Evolutionary conservation across 1,140 invertebrate genomes (phyloP).

Genomic region (Diorhabda elongata): DNA sequence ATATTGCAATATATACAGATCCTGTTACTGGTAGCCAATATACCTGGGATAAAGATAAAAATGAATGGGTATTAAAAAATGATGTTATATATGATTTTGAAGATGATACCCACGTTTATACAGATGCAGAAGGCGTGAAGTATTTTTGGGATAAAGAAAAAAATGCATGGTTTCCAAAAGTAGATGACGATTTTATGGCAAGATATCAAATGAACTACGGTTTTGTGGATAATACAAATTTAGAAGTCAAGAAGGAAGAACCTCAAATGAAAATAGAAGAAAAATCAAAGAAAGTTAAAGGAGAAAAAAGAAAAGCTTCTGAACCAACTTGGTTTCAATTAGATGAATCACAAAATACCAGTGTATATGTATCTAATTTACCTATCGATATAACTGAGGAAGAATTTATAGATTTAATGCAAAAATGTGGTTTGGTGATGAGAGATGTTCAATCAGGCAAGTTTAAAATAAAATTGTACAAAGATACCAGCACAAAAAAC

Average conservation of each 20-base stretch:
- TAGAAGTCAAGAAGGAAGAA: constrained; percentile 26
- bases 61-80: constrained; percentile 53
- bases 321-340: constrained; percentile 87
- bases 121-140: constrained; percentile 82
- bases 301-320: constrained; percentile 48
- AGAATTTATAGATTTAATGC: constrained; percentile 86
- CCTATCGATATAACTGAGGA: constrained; percentile 86
- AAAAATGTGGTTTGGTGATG: constrained; percentile 94
- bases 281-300: constrained; percentile 24
- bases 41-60: constrained; percentile 59
- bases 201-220: constrained; percentile 95
- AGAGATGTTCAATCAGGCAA: constrained; percentile 77
- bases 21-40: constrained; percentile 63
- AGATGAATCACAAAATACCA: constrained; percentile 88
- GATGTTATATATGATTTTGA: constrained; percentile 65
- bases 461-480: constrained; percentile 94
- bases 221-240: constrained; percentile 58
- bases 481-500: constrained; percentile 72
- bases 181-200: constrained; percentile 96
- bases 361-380: constrained; percentile 94
- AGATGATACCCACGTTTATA: constrained; percentile 74
- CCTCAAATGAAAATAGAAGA: constrained; percentile 10
- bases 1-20: constrained; percentile 70
- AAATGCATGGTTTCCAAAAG: constrained; percentile 94
- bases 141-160: constrained; percentile 90